These are phyloP conservation scores for Upupa epops DNA, from an alignment of 2,113 vertebrate species.

Conservation along the genomic window DNA sequence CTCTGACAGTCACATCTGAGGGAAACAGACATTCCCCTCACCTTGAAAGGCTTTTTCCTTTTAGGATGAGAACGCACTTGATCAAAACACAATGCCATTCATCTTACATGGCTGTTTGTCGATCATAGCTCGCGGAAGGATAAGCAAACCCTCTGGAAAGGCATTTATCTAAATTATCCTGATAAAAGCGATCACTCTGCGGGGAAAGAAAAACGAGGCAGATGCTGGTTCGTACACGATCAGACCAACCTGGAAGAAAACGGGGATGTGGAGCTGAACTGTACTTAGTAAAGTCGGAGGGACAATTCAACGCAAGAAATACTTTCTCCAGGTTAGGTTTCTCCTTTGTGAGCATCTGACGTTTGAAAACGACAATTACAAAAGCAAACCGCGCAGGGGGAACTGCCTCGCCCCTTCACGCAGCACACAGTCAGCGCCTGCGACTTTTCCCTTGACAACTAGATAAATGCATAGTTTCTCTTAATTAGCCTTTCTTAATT, in stretches of 20 bases:
- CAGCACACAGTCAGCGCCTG: constrained; percentile 66
- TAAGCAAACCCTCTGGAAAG: constrained; percentile 65
- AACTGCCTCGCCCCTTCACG: constrained; percentile 36
- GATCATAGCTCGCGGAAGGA: constrained; percentile 74
- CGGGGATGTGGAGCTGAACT: background rate
- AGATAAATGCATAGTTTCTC: constrained; percentile 84
- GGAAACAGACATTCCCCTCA: constrained; percentile 22
- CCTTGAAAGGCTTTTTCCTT: constrained; percentile 42
- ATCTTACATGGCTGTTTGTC: constrained; percentile 70
- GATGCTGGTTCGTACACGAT: constrained; percentile 31
- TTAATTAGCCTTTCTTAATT: constrained; percentile 98
- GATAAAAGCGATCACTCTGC: constrained; percentile 65
- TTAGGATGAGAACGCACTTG: constrained; percentile 55
- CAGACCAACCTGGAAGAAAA: constrained; percentile 37
- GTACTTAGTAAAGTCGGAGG: background rate
- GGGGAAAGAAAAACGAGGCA: constrained; percentile 68
- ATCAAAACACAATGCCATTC: constrained; percentile 58
- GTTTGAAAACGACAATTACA: background rate
- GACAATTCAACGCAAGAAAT: background rate
- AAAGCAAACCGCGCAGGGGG: no score
- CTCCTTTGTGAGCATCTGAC: background rate
- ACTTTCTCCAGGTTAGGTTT: constrained; percentile 4
- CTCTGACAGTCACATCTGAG: constrained; percentile 27
- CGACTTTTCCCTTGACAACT: constrained; percentile 70
- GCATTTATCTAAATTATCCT: constrained; percentile 81